Conservation (phyloP, 2,888 invertebrate genomes). For the Hirtodrosophila duncani region DNA sequence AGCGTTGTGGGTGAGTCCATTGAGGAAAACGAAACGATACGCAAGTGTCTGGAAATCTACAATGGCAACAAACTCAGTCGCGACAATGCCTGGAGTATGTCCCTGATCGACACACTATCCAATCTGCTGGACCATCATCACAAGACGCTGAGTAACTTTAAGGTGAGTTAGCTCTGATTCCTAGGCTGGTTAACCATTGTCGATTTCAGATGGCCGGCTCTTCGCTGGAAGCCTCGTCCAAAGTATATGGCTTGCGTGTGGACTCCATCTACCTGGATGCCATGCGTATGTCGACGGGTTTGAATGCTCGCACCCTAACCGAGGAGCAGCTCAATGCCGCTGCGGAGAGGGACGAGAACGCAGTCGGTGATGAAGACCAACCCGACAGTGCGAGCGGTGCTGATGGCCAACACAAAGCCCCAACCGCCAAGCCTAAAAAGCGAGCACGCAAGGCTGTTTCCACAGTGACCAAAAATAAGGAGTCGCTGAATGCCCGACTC, state of each 20-base stretch:
- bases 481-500: slow-evolving; percentile 75
- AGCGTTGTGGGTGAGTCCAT: slow-evolving; percentile 54
- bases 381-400: slow-evolving; percentile 40
- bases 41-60: too few species aligned
- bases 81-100: slow-evolving; percentile 93
- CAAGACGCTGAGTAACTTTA: slow-evolving; percentile 84
- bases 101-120: slow-evolving; percentile 91
- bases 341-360: slow-evolving; percentile 51
- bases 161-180: slow-evolving; percentile 79
- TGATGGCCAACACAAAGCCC: slow-evolving; percentile 24
- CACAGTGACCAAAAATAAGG: slow-evolving; percentile 77
- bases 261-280: slow-evolving; percentile 91
- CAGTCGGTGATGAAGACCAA: slow-evolving; percentile 39
- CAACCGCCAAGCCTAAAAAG: slow-evolving; percentile 65
- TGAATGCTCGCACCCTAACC: slow-evolving; percentile 74
- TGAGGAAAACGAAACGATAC: slow-evolving; percentile 83
- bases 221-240: slow-evolving; percentile 91
- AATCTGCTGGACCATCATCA: slow-evolving; percentile 86
- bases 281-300: slow-evolving; percentile 86
- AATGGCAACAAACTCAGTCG: slow-evolving; percentile 92
- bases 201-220: slow-evolving; percentile 87
- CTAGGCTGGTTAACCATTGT: neutral
- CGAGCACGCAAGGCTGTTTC: slow-evolving; percentile 65
- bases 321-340: slow-evolving; percentile 53
- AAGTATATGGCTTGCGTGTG: slow-evolving; percentile 92